These are phyloP conservation scores for Diphyllodes magnificus DNA, from an alignment of 2,113 vertebrate species.

Conservation along the genomic window DNA sequence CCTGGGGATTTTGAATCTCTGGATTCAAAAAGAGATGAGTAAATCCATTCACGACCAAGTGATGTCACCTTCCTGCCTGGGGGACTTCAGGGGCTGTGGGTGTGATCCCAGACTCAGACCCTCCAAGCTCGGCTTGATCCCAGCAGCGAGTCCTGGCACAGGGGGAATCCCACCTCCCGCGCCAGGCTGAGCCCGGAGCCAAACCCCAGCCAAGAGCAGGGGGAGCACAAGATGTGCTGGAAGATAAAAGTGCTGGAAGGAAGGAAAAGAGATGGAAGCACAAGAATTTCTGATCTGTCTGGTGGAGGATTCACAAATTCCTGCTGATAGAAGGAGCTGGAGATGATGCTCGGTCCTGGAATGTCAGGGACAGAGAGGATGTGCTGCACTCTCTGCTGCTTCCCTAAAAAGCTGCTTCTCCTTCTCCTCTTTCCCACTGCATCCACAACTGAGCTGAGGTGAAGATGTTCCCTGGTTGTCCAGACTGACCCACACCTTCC, in stretches of 20 bases:
- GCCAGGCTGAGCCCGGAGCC: not conserved
- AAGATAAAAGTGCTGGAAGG: not conserved
- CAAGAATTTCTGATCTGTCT: not conserved
- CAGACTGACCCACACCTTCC: not conserved
- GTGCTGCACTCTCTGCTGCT: not conserved
- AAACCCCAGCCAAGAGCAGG: not conserved
- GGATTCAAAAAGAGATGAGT: not conserved
- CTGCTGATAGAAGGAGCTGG: not conserved
- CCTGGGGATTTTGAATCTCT: not conserved
- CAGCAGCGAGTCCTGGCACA: not conserved
- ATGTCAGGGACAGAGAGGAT: accelerated
- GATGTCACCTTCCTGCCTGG: not conserved
- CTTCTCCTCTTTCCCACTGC: not conserved
- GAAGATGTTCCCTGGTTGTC: not conserved
- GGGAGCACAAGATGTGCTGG: accelerated
- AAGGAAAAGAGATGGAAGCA: not conserved
- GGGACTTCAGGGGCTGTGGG: not conserved
- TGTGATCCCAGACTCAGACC: not conserved
- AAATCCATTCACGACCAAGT: not conserved
- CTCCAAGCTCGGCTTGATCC: not conserved
- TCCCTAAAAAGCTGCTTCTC: not conserved
- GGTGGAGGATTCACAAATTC: not conserved
- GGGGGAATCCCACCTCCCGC: no score
- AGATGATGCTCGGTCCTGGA: accelerated
- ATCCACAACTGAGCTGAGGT: not conserved